These are phyloP conservation scores for Limenitis camilla DNA, from an alignment of 2,888 invertebrate genomes.

Conservation along the genomic window DNA sequence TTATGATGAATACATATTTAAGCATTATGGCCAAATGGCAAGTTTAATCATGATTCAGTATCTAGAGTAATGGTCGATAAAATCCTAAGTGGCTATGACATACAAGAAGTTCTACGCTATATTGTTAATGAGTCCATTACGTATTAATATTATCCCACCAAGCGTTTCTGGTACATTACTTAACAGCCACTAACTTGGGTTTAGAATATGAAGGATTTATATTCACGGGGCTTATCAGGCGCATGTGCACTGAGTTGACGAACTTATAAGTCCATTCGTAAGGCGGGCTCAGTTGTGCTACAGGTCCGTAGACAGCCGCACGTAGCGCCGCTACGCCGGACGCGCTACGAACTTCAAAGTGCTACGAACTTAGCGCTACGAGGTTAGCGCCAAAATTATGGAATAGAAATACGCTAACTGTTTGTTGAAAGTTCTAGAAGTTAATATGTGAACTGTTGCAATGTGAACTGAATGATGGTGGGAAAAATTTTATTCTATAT, in stretches of 20 bases:
- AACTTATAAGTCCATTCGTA: constrained; percentile 32
- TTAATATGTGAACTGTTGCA: constrained; percentile 34
- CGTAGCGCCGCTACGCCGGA: too few species aligned
- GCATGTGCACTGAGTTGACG: constrained; percentile 55
- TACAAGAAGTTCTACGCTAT: too few species aligned
- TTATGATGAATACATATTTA: too few species aligned
- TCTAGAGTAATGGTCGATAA: too few species aligned
- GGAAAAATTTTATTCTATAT: constrained; percentile 68
- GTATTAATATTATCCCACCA: constrained; percentile 15
- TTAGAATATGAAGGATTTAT: constrained; percentile 23
- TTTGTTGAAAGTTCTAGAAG: constrained; percentile 5
- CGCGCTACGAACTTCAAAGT: constrained; percentile 42
- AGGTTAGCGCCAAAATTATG: constrained; percentile 19
- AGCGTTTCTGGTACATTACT: constrained; percentile 19
- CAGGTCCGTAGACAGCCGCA: too few species aligned
- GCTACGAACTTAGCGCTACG: constrained; percentile 41
- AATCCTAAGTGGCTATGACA: too few species aligned
- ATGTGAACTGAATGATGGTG: constrained; percentile 70
- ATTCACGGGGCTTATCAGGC: constrained; percentile 32
- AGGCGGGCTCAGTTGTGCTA: constrained; percentile 46
- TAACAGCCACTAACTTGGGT: constrained; percentile 21
- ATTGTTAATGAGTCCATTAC: neutral
- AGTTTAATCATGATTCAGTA: too few species aligned
- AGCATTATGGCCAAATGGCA: too few species aligned
- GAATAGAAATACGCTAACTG: constrained; percentile 1